Evolutionary conservation across 2,113 vertebrate genomes (phyloP), one percentile per base, ranked within the genome.

Genomic region (Gasterosteus nipponicus): DNA sequence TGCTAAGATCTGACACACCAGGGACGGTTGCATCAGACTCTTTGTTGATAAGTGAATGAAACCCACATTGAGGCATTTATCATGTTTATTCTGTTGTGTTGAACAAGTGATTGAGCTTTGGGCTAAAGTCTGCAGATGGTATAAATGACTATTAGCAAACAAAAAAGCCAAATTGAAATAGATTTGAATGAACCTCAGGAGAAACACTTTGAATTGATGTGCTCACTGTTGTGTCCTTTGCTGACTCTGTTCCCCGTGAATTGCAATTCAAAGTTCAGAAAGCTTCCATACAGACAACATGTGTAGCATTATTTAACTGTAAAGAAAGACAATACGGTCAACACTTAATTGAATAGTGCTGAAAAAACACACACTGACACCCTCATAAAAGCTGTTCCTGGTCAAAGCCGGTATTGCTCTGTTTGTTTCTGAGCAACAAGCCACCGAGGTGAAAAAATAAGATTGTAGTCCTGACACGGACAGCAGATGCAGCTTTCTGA

Each of bases 1-100:
- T 33, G 73, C 39, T 42, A 33, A 70, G 66, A 70, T 83, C 39
- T 35, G 65, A 75, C 77, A 73, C 76, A 61, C 73, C 35, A 53
- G 81, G 66, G 78, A 76, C 14, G n/a, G 75, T 82, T 71, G 66
- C 81, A 71, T 74, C 79, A 73, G 58, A 62, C 59, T 60, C 51
- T 69, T 26, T 69, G 29, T 44, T 78, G 63, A 68, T 73, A 60
- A 73, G 70, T 73, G 59, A 79, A 78, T 69, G 63, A 60, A 16
- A 51, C 68, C 62, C 57, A 56, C 63, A 49, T 49, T 16, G 11
- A 76, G 22, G 39, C 66, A 65, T 60, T 78, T 65, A 62, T 70
- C 66, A 59, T 76, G 69, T 77, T 82, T 82, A 76, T 64, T 73
- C 53, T 69, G 65, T 62, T 33, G 56, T 61, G 73, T 42, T 73